Evolutionary conservation across 2,888 invertebrate genomes (phyloP), one percentile per base, ranked within the genome.

Genomic region (Julus scandinavius): DNA sequence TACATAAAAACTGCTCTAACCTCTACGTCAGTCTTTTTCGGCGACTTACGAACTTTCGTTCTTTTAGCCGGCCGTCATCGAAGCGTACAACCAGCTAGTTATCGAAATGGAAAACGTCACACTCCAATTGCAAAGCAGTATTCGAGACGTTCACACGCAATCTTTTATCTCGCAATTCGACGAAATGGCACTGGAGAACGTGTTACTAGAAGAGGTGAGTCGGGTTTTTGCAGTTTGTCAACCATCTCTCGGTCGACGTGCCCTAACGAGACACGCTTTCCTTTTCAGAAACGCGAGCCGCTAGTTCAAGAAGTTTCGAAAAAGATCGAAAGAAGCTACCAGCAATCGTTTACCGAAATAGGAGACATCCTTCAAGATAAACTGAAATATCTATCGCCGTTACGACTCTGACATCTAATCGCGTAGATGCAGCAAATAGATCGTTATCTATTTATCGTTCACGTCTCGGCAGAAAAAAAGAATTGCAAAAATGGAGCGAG

Each of bases 281-380:
- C 7, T 38, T 54, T 40, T 20, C 50, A 90, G 90, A 87, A 80
- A 72, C 63, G 87, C 72, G 89, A 90, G 50, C 88, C 88, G 29
- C 50, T 89, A 72, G 86, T 88, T 13, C n/a, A 45, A 13, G 89
- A 88, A 87, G 83, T 90, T 29, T 88, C 83, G 40, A 80, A 87
- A 20, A 90, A 93, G 91, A 91, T 95, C 20, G 92, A 92, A 87
- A 92, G 92, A 86, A 94, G 94, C 89, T 93, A 93, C 87, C 91
- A 92, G 7, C 93, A 93, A 7, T 93, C 94, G 90, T 91, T 94
- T 20, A 92, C 92, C 72, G 94, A 94, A 90, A 91, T 94, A 11
- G 93, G 92, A 90, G 92, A 93, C 90, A 92, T 94, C 90, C 91
- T 95, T 89, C 94, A 93, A 90, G 93, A 92, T 90, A 95, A 94